These are phyloP conservation scores for Grammomys dolichurus DNA, from an alignment of 2,113 vertebrate species.

Conservation along the genomic window DNA sequence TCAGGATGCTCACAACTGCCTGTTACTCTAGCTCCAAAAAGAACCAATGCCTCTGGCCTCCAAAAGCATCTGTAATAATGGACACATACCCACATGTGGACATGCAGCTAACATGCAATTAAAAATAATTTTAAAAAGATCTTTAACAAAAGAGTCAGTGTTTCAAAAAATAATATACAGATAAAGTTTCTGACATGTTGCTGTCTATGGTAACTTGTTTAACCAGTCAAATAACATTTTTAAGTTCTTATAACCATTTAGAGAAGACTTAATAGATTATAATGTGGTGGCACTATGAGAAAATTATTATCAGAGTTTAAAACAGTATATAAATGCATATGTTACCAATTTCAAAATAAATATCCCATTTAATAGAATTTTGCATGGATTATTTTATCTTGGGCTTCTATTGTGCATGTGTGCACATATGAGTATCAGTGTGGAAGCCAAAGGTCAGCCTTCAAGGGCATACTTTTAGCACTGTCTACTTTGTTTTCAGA, in stretches of 20 bases:
- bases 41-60: not conserved
- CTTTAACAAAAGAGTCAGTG: not conserved
- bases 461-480: not conserved
- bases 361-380: not conserved
- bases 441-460: not conserved
- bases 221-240: conserved; percentile 11
- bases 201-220: conserved; percentile 7
- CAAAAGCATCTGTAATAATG: too few species aligned
- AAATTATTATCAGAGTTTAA: not conserved
- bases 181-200: conserved; percentile 10
- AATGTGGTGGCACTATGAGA: not conserved
- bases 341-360: not conserved
- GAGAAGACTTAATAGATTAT: not conserved
- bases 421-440: not conserved
- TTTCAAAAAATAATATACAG: not conserved
- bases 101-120: not conserved
- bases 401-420: not conserved
- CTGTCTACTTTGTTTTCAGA: not conserved
- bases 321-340: not conserved
- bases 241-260: not conserved
- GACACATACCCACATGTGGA: not conserved
- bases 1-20: not conserved
- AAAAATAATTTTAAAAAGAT: not conserved
- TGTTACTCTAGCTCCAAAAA: not conserved
- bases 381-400: not conserved